Conservation (phyloP, 2,113 vertebrate genomes). For the Felis chaus region DNA sequence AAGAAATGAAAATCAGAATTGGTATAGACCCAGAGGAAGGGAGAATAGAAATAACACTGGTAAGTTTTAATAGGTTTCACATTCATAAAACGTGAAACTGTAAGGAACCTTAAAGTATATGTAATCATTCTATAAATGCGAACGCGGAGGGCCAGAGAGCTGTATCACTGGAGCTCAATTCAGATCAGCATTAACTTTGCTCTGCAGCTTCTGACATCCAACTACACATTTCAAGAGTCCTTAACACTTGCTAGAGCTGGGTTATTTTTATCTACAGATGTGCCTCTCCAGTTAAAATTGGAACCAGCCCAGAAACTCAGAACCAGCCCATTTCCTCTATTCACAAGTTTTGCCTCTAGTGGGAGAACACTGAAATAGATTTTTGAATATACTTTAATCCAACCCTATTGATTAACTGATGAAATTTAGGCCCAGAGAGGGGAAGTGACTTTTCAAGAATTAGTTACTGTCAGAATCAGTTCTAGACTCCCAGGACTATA, state of each 20-base stretch:
- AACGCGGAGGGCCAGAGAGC: neutral
- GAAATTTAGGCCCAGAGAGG: neutral
- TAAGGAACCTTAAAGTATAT: neutral
- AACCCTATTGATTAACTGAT: neutral
- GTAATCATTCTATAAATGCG: neutral
- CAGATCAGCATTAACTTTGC: neutral
- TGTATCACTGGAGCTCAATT: neutral
- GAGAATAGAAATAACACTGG: neutral
- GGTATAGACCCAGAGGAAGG: neutral
- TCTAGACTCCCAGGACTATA: neutral
- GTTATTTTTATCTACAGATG: neutral
- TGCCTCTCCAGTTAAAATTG: constrained; percentile 5
- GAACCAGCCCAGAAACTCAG: neutral
- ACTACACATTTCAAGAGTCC: neutral
- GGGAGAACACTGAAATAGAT: neutral
- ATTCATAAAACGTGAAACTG: neutral
- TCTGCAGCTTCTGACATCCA: neutral
- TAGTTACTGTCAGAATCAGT: neutral
- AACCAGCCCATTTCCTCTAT: neutral
- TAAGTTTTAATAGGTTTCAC: constrained; percentile 10
- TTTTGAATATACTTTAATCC: constrained; percentile 3
- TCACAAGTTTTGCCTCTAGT: neutral
- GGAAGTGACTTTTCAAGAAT: constrained; percentile 6
- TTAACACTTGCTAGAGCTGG: neutral
- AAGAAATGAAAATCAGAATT: neutral